Evolutionary conservation across 2,888 invertebrate species (phyloP).

Genomic region (Nomada flava): DNA sequence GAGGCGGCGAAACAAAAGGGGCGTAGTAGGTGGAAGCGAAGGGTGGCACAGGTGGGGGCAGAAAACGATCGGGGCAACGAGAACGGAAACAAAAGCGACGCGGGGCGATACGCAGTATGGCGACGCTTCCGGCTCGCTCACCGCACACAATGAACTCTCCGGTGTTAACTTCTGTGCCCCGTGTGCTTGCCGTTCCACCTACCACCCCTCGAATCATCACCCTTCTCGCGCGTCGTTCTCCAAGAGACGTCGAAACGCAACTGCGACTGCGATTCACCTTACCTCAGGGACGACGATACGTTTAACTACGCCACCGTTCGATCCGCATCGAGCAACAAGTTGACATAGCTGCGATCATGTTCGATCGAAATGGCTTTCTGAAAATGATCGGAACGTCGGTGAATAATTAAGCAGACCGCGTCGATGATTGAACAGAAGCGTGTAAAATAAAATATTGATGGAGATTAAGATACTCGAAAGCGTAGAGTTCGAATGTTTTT

Average conservation of each 20-base stretch:
- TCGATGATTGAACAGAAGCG: too few species aligned
- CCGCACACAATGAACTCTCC: conserved; percentile 82
- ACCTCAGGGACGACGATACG: conserved; percentile 34
- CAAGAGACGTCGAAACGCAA: conserved; percentile 50
- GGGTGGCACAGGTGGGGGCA: conserved; percentile 51
- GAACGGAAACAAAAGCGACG: conserved; percentile 79
- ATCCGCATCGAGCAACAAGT: conserved; percentile 48
- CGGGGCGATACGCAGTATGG: conserved; percentile 81
- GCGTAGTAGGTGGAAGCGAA: conserved; percentile 35
- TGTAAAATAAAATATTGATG: too few species aligned
- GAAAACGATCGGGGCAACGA: conserved; percentile 76
- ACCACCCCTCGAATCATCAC: conserved; percentile 21
- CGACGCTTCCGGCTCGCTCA: conserved; percentile 84
- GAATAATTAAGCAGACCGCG: too few species aligned
- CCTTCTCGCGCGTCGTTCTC: conserved; percentile 52
- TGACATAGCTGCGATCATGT: neutral
- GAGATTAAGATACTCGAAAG: too few species aligned
- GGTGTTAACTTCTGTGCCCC: conserved; percentile 80
- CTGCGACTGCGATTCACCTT: conserved; percentile 36
- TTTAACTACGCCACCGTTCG: conserved; percentile 8
- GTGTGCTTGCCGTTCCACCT: conserved; percentile 59
- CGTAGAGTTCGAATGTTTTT: too few species aligned
- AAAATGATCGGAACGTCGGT: too few species aligned
- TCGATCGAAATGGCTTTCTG: too few species aligned
- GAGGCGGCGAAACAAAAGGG: conserved; percentile 71